Evolutionary conservation across 2,113 vertebrate genomes (phyloP).

Genomic region (Bothrops jararaca): DNA sequence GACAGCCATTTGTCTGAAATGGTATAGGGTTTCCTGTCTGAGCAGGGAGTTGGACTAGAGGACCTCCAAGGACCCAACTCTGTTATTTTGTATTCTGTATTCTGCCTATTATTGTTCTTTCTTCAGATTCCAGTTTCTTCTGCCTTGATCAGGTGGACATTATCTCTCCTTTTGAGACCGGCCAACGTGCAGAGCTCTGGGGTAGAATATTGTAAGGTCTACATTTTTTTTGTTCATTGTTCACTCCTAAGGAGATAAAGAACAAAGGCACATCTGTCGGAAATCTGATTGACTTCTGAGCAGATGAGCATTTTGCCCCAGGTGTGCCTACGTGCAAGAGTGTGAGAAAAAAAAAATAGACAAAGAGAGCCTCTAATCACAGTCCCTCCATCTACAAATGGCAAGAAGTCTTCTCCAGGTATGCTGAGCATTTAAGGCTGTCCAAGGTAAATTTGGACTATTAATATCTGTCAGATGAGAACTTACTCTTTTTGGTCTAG

Average conservation of each 20-base stretch:
- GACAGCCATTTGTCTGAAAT: too few species aligned
- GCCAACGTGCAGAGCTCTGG: background rate
- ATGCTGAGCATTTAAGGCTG: constrained; percentile 23
- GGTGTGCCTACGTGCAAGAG: constrained; percentile 23
- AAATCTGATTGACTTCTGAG: background rate
- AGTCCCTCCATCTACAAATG: background rate
- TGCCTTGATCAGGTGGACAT: background rate
- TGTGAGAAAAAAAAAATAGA: constrained; percentile 6
- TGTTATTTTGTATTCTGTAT: too few species aligned
- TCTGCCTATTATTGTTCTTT: background rate
- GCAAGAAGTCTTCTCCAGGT: constrained; percentile 11
- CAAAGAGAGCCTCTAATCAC: background rate
- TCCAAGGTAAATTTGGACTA: constrained; percentile 17
- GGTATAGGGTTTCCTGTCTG: too few species aligned
- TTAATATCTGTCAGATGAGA: background rate
- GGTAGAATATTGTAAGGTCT: background rate
- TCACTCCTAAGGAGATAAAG: constrained; percentile 8
- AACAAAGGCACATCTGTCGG: constrained; percentile 5
- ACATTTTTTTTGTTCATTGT: constrained; percentile 10
- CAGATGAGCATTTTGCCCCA: background rate
- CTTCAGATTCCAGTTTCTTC: background rate
- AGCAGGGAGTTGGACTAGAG: too few species aligned
- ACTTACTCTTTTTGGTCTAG: background rate
- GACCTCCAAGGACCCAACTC: too few species aligned
- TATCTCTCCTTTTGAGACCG: background rate